Evolutionary conservation across 2,888 invertebrate genomes (phyloP).

Genomic region (Drosophila rellima): DNA sequence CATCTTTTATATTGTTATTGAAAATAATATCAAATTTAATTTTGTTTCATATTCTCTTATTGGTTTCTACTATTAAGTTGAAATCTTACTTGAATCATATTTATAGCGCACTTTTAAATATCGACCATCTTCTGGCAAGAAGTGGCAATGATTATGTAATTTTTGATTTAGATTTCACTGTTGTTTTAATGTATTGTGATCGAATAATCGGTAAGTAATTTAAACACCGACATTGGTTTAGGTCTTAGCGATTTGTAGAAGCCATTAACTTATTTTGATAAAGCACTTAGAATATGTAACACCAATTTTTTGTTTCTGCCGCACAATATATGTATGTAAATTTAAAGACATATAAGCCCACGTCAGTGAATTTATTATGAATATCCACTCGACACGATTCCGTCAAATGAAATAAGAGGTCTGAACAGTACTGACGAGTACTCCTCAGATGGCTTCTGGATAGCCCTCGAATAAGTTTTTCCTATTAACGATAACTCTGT

Average conservation of each 20-base stretch:
- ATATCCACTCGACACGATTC: slow-evolving; percentile 87
- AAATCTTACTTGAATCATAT: slow-evolving; percentile 46
- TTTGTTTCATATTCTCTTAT: background rate
- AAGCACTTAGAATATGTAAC: slow-evolving; percentile 73
- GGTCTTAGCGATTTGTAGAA: slow-evolving; percentile 44
- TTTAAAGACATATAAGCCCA: slow-evolving; percentile 83
- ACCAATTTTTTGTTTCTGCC: slow-evolving; percentile 72
- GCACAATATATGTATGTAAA: slow-evolving; percentile 79
- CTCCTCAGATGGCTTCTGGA: slow-evolving; percentile 86
- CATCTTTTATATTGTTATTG: background rate
- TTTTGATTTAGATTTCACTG: slow-evolving; percentile 33
- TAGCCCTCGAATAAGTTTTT: slow-evolving; percentile 86
- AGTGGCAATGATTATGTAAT: slow-evolving; percentile 12
- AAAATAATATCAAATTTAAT: background rate
- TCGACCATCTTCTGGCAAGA: slow-evolving; percentile 4
- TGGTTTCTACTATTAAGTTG: slow-evolving; percentile 2
- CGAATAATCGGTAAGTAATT: slow-evolving; percentile 26
- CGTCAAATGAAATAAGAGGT: slow-evolving; percentile 87
- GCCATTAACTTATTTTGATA: slow-evolving; percentile 64
- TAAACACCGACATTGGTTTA: slow-evolving; percentile 39
- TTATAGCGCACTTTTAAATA: slow-evolving; percentile 30
- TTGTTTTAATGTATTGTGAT: slow-evolving; percentile 16
- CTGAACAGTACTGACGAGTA: slow-evolving; percentile 86
- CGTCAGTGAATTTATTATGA: slow-evolving; percentile 86
- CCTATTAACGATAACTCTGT: slow-evolving; percentile 83